These are phyloP conservation scores for Progne subis DNA, from an alignment of 2,113 vertebrate species.

Conservation along the genomic window DNA sequence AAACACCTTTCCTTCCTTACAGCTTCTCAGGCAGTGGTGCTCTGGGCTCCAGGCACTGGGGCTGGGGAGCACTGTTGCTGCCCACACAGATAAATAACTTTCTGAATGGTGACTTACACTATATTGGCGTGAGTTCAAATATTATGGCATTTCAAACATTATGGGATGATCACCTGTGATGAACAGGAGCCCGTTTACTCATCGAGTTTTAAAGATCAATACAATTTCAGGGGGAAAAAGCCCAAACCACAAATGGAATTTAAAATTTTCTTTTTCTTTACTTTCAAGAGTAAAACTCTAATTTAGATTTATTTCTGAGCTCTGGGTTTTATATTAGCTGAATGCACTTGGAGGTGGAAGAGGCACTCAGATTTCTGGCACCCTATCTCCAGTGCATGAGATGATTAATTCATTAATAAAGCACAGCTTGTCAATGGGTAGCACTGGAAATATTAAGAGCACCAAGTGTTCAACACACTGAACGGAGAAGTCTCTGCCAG, in stretches of 20 bases:
- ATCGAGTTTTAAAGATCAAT: not conserved
- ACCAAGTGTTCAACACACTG: not conserved
- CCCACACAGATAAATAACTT: not conserved
- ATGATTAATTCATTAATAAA: constrained; percentile 56
- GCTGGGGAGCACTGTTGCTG: not conserved
- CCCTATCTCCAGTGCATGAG: not conserved
- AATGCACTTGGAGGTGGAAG: not conserved
- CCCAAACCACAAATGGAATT: not conserved
- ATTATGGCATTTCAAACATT: not conserved
- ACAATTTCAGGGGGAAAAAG: not conserved
- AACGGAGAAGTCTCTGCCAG: not conserved
- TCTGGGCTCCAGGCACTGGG: not conserved
- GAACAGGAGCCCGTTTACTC: not conserved
- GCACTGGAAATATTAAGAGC: not conserved
- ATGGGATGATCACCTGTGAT: not conserved
- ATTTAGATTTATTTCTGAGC: not conserved
- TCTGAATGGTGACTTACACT: not conserved
- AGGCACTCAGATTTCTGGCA: not conserved
- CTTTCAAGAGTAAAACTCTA: not conserved
- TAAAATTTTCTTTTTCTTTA: not conserved
- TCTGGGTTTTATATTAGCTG: not conserved
- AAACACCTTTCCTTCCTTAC: not conserved
- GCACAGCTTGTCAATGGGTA: not conserved
- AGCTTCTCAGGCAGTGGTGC: not conserved
- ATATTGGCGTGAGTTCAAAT: not conserved